Conservation (phyloP, 1,140 invertebrate genomes). For the Bombus breviceps region DNA sequence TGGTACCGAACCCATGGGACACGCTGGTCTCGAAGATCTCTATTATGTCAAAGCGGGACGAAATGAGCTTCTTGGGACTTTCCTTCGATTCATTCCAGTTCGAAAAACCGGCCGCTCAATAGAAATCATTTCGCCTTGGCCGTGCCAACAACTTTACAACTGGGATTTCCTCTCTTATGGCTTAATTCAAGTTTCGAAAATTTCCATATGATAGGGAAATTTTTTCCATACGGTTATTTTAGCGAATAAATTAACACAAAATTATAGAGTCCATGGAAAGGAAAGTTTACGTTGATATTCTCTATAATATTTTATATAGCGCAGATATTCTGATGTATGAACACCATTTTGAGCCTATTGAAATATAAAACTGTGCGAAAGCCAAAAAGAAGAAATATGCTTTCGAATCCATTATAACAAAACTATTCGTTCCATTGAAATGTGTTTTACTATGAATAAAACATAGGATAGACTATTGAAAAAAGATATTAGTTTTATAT, state of each 20-base stretch:
- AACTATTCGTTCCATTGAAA: neutral
- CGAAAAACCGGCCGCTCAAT: conserved; percentile 58
- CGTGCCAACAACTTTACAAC: conserved; percentile 1
- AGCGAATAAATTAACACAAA: neutral
- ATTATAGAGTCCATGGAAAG: neutral
- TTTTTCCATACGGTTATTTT: neutral
- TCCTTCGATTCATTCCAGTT: conserved; percentile 59
- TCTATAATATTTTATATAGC: neutral
- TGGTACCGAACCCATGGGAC: conserved; percentile 70
- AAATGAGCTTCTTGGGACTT: conserved; percentile 73
- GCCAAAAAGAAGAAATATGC: neutral
- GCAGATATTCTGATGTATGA: neutral
- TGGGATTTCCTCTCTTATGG: neutral
- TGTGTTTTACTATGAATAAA: neutral
- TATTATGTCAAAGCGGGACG: conserved; percentile 69
- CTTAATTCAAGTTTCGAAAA: neutral
- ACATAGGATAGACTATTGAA: neutral
- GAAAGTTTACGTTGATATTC: neutral
- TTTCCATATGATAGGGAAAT: neutral
- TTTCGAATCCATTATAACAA: neutral
- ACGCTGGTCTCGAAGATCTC: conserved; percentile 67
- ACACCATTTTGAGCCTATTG: neutral
- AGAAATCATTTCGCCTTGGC: conserved; percentile 52
- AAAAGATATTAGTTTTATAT: neutral
- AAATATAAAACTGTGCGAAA: neutral